Base-by-base conservation (phyloP, 92 coral and sea anemone species). In the Porites lobata region DNA sequence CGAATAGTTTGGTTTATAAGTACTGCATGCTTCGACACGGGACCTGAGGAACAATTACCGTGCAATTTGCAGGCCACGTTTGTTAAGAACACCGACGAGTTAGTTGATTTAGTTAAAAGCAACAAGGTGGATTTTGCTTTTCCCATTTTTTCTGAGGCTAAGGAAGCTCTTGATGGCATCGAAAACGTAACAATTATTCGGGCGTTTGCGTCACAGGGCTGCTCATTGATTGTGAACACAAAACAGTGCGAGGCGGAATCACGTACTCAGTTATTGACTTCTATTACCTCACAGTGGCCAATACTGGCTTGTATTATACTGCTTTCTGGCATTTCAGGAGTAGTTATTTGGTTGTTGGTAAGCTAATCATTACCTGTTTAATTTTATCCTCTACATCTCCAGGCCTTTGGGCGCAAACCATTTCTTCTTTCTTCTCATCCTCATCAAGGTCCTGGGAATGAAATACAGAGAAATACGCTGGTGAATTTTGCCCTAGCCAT, bases 271-370 rank as follows among this genome's bases (percentile, higher is more conserved):
- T 61, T 83, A 51, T 43, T 83, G 80, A 58, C 80, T 72, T 83
- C 87, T 8, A 83, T 84, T 20, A 84, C 74, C 63, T 84, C 87
- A 70, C 78, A 58, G 62, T 82, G 78, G 79, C 53, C 64, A 20
- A 53, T 57, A 56, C 19, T 76, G n/a, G 65, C 66, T 76, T 56
- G 47, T 24, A 76, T 76, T 29, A 52, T 74, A 20, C 63, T 84
- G 61, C 80, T 82, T 2, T 69, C 76, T 10, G 38, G 64, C 10
- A 50, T 51, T 62, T 14, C 43, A 21, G 22, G 70, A 21, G 38
- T 84, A 12, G 72, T 74, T 15, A 63, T 73, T 24, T 84, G 87
- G 54, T 63, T 73, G 8, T 9, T 73, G 26, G 74, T 50, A 38
- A 72, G 65, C 38, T 10, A 10, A 56, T 56, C 13, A 10, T 14